Evolutionary conservation across 2,113 vertebrate species (phyloP).

Genomic region (Acrocephalus arundinaceus): DNA sequence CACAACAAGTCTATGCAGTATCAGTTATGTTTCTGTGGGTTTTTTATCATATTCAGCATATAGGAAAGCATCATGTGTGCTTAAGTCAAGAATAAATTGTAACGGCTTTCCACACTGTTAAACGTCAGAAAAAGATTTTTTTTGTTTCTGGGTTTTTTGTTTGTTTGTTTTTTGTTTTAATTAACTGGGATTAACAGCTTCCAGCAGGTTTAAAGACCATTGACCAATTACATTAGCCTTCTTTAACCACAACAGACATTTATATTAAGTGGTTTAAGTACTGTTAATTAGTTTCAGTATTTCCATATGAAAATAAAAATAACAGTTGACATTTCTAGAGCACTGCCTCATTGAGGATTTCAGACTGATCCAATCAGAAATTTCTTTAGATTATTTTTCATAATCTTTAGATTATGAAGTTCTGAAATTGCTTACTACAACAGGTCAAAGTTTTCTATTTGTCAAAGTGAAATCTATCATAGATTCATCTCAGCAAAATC

Average conservation of each 20-base stretch:
- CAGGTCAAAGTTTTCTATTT: not conserved
- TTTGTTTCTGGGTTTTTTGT: not conserved
- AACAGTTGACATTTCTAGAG: not conserved
- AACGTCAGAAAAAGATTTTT: not conserved
- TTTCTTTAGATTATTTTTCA: not conserved
- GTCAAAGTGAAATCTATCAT: not conserved
- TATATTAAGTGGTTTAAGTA: constrained; percentile 19
- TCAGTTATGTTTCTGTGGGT: not conserved
- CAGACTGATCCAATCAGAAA: not conserved
- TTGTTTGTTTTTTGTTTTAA: not conserved
- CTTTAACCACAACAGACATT: constrained; percentile 40
- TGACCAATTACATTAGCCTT: constrained; percentile 46
- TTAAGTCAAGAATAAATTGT: not conserved
- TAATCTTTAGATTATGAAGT: not conserved
- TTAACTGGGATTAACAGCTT: constrained; percentile 45
- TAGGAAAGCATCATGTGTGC: not conserved
- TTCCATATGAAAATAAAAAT: constrained; percentile 16
- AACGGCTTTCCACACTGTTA: not conserved
- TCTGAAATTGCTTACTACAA: not conserved
- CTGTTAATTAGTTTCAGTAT: constrained; percentile 27
- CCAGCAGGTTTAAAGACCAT: constrained; percentile 27
- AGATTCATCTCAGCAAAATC: not conserved
- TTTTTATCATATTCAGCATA: not conserved
- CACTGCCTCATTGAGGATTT: not conserved
- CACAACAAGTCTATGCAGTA: not conserved